Base-by-base conservation (phyloP, 1,140 invertebrate species). In the Atta colombica region DNA sequence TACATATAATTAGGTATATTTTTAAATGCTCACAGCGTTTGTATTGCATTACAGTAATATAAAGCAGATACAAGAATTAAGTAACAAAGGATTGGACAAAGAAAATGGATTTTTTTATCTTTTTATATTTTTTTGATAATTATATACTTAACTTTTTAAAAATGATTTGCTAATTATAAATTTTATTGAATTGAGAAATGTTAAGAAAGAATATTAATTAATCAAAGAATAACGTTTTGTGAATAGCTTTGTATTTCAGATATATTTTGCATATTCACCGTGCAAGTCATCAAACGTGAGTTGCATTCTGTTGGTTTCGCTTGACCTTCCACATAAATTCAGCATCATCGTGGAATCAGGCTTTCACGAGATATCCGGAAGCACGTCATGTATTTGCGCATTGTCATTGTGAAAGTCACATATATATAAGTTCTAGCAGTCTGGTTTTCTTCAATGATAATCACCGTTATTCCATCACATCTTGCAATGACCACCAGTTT, bases 301-400 rank as follows among this genome's bases (percentile, higher is more conserved):
- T 77, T 25, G 39, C 39, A 16, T 49, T 80, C 14, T 31, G 7
- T 80, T 39, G 61, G n/a, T 68, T 78, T 68, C 28, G 25, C 63
- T 68, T 53, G 63, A 55, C 63, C 49, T 49, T 53, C 77, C 8
- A 35, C 21, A n/a, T 39, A 68, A 69, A 80, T 77, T 6, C 35
- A 65, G 8, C 16, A 16, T 80, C 61, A 35, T 53, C 28, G 28
- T 14, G 14, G 25, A 49, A 35, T 68, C 45, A 4, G 63, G 18
- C 3, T 80, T 80, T 68, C 68, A 80, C n/a, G 77, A 80, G 61
- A 80, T 51, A 69, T 68, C 49, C 77, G 77, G 77, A 80, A 80
- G 21, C n/a, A 49, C 21, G 25, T 7, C 18, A 25, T 12, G 7
- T 69, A 68, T 55, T 53, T 80, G 63, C 18, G n/a, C 63, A 21